Evolutionary conservation across 2,113 vertebrate genomes (phyloP).

Genomic region (Colius striatus): DNA sequence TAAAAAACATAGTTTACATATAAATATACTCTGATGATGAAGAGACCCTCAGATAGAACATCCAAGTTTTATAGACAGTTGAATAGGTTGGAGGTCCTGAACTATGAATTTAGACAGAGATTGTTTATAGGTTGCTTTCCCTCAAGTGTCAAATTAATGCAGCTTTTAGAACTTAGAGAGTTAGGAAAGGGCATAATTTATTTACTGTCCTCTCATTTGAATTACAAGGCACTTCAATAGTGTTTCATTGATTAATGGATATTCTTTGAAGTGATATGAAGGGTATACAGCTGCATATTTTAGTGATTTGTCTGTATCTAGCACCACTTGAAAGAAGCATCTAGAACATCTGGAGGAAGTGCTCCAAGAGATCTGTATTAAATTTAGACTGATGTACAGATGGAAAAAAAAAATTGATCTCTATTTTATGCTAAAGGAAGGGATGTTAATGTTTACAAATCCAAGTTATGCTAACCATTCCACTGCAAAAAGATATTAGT

Average conservation of each 20-base stretch:
- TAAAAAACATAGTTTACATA: not conserved
- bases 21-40: not conserved
- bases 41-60: not conserved
- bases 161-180: not conserved
- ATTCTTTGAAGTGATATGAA: not conserved
- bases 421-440: not conserved
- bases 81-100: not conserved
- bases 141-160: not conserved
- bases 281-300: not conserved
- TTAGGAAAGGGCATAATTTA: not conserved
- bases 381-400: not conserved
- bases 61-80: not conserved
- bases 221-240: not conserved
- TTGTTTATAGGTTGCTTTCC: not conserved
- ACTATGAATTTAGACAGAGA: not conserved
- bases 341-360: slow-evolving; percentile 7
- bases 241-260: not conserved
- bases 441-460: not conserved
- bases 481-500: not conserved
- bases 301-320: not conserved
- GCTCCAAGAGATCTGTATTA: not conserved
- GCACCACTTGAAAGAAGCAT: not conserved
- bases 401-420: not conserved
- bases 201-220: not conserved
- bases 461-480: not conserved